Conservation (phyloP, 2,888 invertebrate genomes). For the Anorthoa munda region DNA sequence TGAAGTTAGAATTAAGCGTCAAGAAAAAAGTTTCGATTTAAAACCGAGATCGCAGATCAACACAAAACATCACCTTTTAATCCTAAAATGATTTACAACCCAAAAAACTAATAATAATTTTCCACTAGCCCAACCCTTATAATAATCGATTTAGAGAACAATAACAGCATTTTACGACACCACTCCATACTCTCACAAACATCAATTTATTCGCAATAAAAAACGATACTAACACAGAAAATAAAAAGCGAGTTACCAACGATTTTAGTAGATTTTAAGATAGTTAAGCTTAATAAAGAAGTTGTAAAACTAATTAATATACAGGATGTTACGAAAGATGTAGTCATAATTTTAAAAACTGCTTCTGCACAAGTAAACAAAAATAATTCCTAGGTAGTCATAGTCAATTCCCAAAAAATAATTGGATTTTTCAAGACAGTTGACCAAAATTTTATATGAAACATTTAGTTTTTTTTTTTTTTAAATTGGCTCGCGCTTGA, state of each 20-base stretch:
- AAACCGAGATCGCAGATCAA: not conserved
- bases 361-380: no score
- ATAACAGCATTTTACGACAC: conserved; percentile 66
- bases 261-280: conserved; percentile 79
- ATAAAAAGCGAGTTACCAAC: conserved; percentile 70
- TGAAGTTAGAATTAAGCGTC: not conserved
- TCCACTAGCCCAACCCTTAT: conserved; percentile 44
- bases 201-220: conserved; percentile 85
- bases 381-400: no score
- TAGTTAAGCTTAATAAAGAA: conserved; percentile 86
- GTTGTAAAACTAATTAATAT: conserved; percentile 87
- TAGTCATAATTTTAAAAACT: no score
- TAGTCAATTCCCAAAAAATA: no score
- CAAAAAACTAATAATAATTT: conserved; percentile 25
- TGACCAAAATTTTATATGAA: no score
- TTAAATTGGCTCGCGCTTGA: no score
- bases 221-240: conserved; percentile 67
- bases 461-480: no score
- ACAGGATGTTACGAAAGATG: no score
- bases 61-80: not conserved
- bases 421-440: no score
- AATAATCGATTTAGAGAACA: conserved; percentile 63
- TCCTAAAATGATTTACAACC: conserved; percentile 16
- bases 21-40: not conserved
- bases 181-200: conserved; percentile 68